Conservation (phyloP, 2,888 invertebrate genomes). For the Cistogaster globosa region DNA sequence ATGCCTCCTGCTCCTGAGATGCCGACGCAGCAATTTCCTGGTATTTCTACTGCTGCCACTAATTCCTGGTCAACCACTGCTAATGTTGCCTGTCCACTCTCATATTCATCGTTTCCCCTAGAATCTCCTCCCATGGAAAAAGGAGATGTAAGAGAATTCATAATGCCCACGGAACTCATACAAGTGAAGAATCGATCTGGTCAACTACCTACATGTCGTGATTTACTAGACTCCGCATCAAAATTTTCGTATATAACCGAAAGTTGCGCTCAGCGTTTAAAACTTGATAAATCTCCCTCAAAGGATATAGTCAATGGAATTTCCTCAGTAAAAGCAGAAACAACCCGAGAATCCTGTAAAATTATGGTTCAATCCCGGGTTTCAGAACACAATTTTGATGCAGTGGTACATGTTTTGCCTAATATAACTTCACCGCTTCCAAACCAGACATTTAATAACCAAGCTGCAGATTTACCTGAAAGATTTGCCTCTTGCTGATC, state of each 20-base stretch:
- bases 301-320: constrained; percentile 35
- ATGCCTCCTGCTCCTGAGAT: too few species aligned
- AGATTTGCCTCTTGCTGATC: constrained; percentile 37
- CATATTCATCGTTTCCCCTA: neutral
- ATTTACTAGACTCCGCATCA: neutral
- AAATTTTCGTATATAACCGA: constrained; percentile 48
- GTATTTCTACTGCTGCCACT: too few species aligned
- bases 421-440: constrained; percentile 29
- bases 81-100: too few species aligned
- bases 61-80: neutral
- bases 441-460: neutral
- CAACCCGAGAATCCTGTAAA: constrained; percentile 35
- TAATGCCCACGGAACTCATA: neutral
- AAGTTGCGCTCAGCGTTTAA: constrained; percentile 31
- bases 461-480: neutral
- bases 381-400: constrained; percentile 20
- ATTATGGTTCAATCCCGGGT: constrained; percentile 23
- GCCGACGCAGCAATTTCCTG: neutral
- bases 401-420: constrained; percentile 36
- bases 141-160: neutral
- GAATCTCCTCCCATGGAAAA: neutral
- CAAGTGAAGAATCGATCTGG: neutral
- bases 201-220: neutral
- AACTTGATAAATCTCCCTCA: constrained; percentile 22
- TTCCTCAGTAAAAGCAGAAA: constrained; percentile 41